These are phyloP conservation scores for Cololabis saira DNA, from an alignment of 2,113 vertebrate genomes.

Conservation along the genomic window DNA sequence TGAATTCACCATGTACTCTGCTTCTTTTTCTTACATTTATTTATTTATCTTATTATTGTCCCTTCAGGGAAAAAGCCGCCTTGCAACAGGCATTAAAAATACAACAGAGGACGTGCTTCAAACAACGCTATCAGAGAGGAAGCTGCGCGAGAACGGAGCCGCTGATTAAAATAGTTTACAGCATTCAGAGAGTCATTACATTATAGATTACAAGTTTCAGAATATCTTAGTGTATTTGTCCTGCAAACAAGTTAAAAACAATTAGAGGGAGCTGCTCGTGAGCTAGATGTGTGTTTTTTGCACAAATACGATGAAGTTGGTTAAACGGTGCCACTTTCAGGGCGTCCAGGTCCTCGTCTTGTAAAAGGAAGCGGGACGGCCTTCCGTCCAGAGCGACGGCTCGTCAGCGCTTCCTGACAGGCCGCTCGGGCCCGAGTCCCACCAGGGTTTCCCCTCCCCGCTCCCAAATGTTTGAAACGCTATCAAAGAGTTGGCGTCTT, in stretches of 20 bases:
- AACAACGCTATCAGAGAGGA: conserved; percentile 54
- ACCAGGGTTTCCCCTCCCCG: conserved; percentile 60
- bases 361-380: conserved; percentile 15
- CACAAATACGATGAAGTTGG: too few species aligned
- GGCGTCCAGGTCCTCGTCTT: neutral
- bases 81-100: conserved; percentile 67
- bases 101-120: conserved; percentile 68
- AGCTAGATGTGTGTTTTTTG: too few species aligned
- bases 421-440: conserved; percentile 37
- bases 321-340: too few species aligned
- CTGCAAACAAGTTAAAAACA: neutral
- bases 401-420: neutral
- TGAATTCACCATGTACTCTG: conserved; percentile 13
- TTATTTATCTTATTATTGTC: conserved; percentile 49
- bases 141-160: conserved; percentile 22
- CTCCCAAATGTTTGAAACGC: conserved; percentile 65
- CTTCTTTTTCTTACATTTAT: conserved; percentile 35
- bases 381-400: conserved; percentile 17
- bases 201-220: neutral
- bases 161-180: conserved; percentile 43
- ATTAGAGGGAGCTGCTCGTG: too few species aligned
- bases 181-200: neutral
- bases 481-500: conserved; percentile 68
- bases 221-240: neutral
- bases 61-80: conserved; percentile 56